phyloP scores from a whole-genome alignment of 2,888 invertebrate species.

The Agonopterix heracliana region DNA sequence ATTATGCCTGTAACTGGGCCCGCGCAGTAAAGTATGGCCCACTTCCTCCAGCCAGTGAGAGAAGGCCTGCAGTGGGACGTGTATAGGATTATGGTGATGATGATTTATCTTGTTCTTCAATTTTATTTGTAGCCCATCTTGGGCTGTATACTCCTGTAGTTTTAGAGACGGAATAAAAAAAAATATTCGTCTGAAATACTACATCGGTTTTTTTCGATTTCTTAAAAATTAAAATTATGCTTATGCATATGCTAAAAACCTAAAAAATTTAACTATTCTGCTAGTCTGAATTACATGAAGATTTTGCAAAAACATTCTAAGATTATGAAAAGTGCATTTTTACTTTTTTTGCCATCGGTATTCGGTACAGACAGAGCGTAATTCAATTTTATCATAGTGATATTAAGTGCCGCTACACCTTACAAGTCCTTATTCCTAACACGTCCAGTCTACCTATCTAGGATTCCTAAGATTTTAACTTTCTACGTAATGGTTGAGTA shows the following conservation, averaged over 20 bases:
- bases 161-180: too few species aligned
- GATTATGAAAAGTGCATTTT: background rate
- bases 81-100: too few species aligned
- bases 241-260: too few species aligned
- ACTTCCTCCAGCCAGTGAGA: background rate
- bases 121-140: too few species aligned
- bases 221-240: too few species aligned
- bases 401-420: constrained; percentile 52
- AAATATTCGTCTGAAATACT: too few species aligned
- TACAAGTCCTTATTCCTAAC: constrained; percentile 28
- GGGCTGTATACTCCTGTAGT: too few species aligned
- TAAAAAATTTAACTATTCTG: too few species aligned
- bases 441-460: constrained; percentile 23
- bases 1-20: background rate
- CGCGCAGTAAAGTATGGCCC: background rate
- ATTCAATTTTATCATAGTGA: constrained; percentile 61
- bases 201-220: too few species aligned
- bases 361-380: constrained; percentile 22
- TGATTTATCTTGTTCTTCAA: too few species aligned
- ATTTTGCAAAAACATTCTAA: background rate
- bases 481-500: background rate
- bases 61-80: too few species aligned
- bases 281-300: background rate
- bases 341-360: constrained; percentile 20
- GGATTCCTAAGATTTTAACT: constrained; percentile 7